These are phyloP conservation scores for Erythrocercus mccallii DNA, from an alignment of 2,113 vertebrate genomes.

Conservation along the genomic window DNA sequence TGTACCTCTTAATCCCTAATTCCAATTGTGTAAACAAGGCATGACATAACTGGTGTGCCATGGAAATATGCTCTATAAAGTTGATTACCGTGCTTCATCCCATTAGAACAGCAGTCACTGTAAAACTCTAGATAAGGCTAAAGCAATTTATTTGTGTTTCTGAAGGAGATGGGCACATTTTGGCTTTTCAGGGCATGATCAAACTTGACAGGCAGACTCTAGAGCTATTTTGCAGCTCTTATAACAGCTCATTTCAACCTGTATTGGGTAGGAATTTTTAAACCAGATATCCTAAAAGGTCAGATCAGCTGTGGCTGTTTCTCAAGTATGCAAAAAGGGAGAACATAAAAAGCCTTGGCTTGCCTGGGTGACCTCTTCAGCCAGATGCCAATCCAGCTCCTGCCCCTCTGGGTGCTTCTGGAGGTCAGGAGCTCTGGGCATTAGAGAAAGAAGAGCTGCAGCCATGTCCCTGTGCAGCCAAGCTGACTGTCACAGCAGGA, in stretches of 20 bases:
- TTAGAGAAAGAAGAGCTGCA: background rate
- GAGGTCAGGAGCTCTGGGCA: background rate
- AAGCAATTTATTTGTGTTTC: conserved; percentile 54
- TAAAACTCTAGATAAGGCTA: conserved; percentile 54
- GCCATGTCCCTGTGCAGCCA: background rate
- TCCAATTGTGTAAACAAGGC: conserved; percentile 67
- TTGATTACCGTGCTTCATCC: conserved; percentile 59
- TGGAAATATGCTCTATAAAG: conserved; percentile 64
- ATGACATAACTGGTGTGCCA: conserved; percentile 64
- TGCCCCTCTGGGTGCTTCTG: background rate
- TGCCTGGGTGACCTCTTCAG: background rate
- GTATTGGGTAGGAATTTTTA: background rate
- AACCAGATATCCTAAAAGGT: conserved; percentile 19
- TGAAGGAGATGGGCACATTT: conserved; percentile 35
- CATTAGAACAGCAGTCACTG: conserved; percentile 46
- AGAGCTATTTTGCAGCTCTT: background rate
- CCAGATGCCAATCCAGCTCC: background rate
- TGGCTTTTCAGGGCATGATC: conserved; percentile 14
- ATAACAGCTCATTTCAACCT: background rate
- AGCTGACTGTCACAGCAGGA: background rate
- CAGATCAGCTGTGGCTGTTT: background rate
- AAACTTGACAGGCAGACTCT: background rate
- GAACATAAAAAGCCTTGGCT: background rate
- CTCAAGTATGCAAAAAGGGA: background rate
- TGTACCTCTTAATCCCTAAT: conserved; percentile 63